phyloP scores from a whole-genome alignment of 1,140 invertebrate species.

The Neuroterus valhalla region DNA sequence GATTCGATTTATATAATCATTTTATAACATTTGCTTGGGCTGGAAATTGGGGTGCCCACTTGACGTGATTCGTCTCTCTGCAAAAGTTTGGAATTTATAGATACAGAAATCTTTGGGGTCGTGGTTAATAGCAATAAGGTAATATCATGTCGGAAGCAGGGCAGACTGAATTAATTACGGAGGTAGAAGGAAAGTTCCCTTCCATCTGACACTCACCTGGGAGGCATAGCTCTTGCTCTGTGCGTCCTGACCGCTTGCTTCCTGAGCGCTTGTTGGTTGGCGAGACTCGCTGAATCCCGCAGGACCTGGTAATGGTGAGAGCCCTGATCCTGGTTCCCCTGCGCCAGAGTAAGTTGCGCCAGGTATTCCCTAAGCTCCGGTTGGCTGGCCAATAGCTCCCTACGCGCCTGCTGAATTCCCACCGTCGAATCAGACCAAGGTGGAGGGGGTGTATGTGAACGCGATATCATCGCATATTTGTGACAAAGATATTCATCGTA shows the following conservation, averaged over 20 bases:
- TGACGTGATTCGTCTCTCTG: no score
- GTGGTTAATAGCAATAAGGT: no score
- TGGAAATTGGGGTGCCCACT: no score
- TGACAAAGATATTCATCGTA: conserved; percentile 71
- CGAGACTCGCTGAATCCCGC: conserved; percentile 45
- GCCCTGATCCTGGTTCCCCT: conserved; percentile 53
- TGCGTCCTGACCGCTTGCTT: conserved; percentile 64
- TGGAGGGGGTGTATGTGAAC: conserved; percentile 71
- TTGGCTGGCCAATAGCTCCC: conserved; percentile 61
- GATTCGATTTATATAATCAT: no score
- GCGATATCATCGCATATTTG: conserved; percentile 66
- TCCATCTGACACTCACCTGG: conserved; percentile 59
- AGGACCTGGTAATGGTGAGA: conserved; percentile 54
- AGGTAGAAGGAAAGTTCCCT: neutral
- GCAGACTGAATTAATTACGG: neutral
- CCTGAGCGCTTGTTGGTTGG: conserved; percentile 55
- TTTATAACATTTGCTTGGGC: no score
- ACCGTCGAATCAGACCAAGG: conserved; percentile 69
- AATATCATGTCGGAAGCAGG: neutral
- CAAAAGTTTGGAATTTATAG: no score
- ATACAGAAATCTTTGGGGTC: no score
- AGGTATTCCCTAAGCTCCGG: conserved; percentile 66
- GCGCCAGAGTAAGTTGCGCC: conserved; percentile 55
- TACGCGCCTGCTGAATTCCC: conserved; percentile 56
- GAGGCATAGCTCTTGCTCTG: conserved; percentile 64